Base-by-base conservation (phyloP, 23 tunicate species). In the Aplidium turbinatum region DNA sequence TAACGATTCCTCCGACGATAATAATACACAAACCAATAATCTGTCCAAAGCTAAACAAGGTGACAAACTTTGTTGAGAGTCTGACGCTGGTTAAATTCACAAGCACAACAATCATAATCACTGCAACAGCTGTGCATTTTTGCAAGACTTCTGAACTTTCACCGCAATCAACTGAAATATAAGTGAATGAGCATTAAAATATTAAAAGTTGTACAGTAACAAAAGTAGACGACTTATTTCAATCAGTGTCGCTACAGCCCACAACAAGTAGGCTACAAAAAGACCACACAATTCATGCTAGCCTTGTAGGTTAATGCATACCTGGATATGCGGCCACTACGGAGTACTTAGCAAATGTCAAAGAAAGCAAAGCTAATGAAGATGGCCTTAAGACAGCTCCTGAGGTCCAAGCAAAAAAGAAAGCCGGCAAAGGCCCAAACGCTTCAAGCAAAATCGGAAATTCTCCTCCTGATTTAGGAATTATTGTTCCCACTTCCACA, bases 401-500 rank as follows among this genome's bases (percentile, higher is more conserved):
- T 6, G 89, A 80, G 13, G 99, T 95, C 99, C 99, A 95, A 9
- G 99, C 99, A 61, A 95, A 95, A 50, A 95, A 47, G 47, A 75
- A 95, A 9, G 99, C 85, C 20, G 99, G 99, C 31, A 83, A 58
- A 1, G 86, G 85, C 1, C 99, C 99, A 47, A 83, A 95, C 16
- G 96, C 96, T 62, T 85, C 96, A 45, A 83, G 39, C 38, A 95
- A 64, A 58, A 95, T 89, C 11, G 99, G 96, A 58, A 81, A 95
- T 67, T 95, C 99, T 16, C 99, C 99, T 0, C 99, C 99, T 2
- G 99, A 95, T 45, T 95, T 89, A 0, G 90, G 95, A 35, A 95
- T 89, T 87, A 95, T 82, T 33, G 99, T 89, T 7, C 99, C 99
- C 7, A 95, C 96, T 79, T 95, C 99, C 24, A 92, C 92, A 55